A percentile compares a stretch with the other conserved stretches of the same genome.
These are phyloP conservation scores for Calliphora vomitoria DNA, from an alignment of 2,888 invertebrate genomes.

Conservation along the genomic window DNA sequence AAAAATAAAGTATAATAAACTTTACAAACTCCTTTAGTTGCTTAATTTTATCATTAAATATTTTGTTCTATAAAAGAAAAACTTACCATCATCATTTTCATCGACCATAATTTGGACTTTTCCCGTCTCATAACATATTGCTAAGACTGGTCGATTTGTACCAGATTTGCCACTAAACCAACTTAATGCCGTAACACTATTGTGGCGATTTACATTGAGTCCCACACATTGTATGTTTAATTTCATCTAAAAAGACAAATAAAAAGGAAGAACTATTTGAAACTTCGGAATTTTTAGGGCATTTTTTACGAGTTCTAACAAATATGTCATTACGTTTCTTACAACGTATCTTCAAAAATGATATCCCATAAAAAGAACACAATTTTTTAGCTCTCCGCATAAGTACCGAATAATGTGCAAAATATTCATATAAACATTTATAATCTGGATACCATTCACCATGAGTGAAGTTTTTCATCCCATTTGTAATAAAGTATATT, in stretches of 20 bases:
- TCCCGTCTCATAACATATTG: conserved; percentile 95
- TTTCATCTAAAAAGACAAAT: conserved; percentile 87
- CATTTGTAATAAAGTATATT: too few relatives aligned
- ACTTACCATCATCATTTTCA: conserved; percentile 93
- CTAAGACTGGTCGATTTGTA: conserved; percentile 91
- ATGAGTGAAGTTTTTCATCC: too few relatives aligned
- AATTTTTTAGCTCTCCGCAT: too few relatives aligned
- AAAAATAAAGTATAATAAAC: too few relatives aligned
- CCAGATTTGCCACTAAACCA: conserved; percentile 95
- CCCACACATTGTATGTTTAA: conserved; percentile 87
- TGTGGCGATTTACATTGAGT: conserved; percentile 85
- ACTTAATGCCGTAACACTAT: conserved; percentile 90
- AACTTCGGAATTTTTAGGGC: too few relatives aligned
- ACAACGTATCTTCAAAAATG: too few relatives aligned
- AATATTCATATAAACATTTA: too few relatives aligned
- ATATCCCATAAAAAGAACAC: too few relatives aligned
- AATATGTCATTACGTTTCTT: too few relatives aligned
- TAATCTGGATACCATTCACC: too few relatives aligned
- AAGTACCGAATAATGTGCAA: too few relatives aligned
- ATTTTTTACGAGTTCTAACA: too few relatives aligned
- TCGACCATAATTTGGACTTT: conserved; percentile 94
- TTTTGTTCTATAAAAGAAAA: not conserved
- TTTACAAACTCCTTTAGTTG: not conserved
- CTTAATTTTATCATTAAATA: not conserved
- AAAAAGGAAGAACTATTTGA: not conserved